phyloP scores from a whole-genome alignment of 64 coral and sea anemone genomes.

The Trachythela sp. region DNA sequence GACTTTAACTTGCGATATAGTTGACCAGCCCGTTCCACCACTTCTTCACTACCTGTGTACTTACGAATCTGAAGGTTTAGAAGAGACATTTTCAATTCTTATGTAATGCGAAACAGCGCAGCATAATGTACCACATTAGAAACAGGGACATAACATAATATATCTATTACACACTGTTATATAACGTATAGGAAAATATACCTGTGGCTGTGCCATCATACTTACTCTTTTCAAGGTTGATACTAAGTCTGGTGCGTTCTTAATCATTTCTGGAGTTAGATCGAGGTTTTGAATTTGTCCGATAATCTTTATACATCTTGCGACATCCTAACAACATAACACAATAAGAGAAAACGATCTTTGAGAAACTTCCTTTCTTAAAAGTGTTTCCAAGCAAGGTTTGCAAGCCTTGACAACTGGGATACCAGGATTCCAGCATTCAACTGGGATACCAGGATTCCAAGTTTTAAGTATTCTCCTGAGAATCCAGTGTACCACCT shows the following conservation, averaged over 20 bases:
- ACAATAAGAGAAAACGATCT: background rate
- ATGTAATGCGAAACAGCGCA: background rate
- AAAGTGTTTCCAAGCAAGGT: too few species aligned
- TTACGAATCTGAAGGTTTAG: background rate
- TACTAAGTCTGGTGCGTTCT: background rate
- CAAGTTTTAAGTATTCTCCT: too few species aligned
- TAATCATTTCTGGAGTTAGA: slow-evolving; percentile 1
- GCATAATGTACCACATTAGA: too few species aligned
- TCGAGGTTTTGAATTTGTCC: slow-evolving; percentile 23
- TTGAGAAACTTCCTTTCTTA: too few species aligned
- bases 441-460: too few species aligned
- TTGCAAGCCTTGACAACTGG: too few species aligned
- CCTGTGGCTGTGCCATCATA: background rate
- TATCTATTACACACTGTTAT: too few species aligned
- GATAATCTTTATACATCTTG: background rate
- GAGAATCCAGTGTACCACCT: too few species aligned
- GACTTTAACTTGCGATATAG: slow-evolving; percentile 9
- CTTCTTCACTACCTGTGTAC: background rate
- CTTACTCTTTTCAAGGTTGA: background rate
- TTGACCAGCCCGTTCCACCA: background rate
- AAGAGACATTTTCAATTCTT: background rate
- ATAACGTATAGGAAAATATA: background rate
- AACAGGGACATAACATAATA: too few species aligned
- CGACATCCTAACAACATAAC: background rate
- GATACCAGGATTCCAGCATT: too few species aligned